phyloP scores from a whole-genome alignment of 2,113 vertebrate species.

The Aythya baeri region DNA sequence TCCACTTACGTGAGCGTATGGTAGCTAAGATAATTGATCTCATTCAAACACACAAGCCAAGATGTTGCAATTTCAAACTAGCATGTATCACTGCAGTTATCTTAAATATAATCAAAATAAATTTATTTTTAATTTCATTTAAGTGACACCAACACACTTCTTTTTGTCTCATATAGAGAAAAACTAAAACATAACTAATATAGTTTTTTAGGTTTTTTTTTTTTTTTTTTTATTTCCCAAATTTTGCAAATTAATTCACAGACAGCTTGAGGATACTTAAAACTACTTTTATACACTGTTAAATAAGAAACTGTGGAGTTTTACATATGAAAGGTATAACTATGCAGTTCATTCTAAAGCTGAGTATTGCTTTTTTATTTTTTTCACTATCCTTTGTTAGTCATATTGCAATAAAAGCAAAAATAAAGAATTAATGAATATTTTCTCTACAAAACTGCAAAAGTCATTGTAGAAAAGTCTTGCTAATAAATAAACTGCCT shows the following conservation, averaged over 20 bases:
- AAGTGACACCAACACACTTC: background rate
- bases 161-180: background rate
- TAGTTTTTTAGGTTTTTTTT: background rate
- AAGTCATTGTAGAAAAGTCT: background rate
- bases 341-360: background rate
- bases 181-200: background rate
- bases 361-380: background rate
- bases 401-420: background rate
- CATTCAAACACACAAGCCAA: background rate
- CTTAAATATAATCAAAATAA: conserved; percentile 11
- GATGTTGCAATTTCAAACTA: background rate
- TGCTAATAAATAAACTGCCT: background rate
- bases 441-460: background rate
- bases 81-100: background rate
- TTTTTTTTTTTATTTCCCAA: background rate
- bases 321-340: background rate
- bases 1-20: background rate
- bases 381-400: background rate
- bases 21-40: background rate
- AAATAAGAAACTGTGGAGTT: background rate
- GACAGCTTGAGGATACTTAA: background rate
- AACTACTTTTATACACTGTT: background rate
- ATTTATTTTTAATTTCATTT: background rate
- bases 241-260: background rate
- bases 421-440: background rate